phyloP scores from a whole-genome alignment of 1,140 invertebrate genomes.

The Pollicipes pollicipes region DNA sequence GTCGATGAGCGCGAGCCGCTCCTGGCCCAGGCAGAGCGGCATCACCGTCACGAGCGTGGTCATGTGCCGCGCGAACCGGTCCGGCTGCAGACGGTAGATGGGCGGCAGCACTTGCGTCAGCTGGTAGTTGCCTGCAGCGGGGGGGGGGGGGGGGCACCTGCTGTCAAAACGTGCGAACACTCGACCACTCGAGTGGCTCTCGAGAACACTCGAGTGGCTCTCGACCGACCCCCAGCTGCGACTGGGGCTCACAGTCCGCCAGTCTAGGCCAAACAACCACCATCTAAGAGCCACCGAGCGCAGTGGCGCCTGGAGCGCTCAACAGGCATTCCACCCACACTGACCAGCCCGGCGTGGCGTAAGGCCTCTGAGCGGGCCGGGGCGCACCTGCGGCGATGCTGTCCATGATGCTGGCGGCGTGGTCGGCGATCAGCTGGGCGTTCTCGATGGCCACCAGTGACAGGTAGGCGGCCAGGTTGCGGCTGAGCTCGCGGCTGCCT shows the following conservation, averaged over 20 bases:
- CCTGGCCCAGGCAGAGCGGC: conserved; percentile 57
- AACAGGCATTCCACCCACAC: too few relatives aligned
- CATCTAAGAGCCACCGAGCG: too few relatives aligned
- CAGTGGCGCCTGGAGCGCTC: too few relatives aligned
- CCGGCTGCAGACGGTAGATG: conserved; percentile 66
- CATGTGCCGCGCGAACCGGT: conserved; percentile 63
- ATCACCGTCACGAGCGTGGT: conserved; percentile 60
- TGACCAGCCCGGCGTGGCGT: too few relatives aligned
- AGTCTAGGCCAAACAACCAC: too few relatives aligned
- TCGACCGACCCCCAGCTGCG: too few relatives aligned
- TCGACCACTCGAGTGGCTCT: too few relatives aligned
- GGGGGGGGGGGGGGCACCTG: not conserved
- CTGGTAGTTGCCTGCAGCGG: conserved; percentile 52
- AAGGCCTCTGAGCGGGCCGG: too few relatives aligned
- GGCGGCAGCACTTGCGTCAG: conserved; percentile 67
- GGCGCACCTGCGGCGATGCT: conserved; percentile 59
- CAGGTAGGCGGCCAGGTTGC: conserved; percentile 77
- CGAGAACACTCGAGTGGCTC: too few relatives aligned
- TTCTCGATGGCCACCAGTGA: conserved; percentile 83
- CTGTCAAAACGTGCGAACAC: not conserved
- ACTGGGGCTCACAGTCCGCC: too few relatives aligned
- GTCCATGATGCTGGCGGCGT: conserved; percentile 73
- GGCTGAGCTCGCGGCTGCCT: conserved; percentile 67
- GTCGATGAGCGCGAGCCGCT: conserved; percentile 61
- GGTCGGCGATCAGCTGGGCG: conserved; percentile 58